Conservation (phyloP, 2,797 vertebrate species). For the Calcarius lapponicus region DNA sequence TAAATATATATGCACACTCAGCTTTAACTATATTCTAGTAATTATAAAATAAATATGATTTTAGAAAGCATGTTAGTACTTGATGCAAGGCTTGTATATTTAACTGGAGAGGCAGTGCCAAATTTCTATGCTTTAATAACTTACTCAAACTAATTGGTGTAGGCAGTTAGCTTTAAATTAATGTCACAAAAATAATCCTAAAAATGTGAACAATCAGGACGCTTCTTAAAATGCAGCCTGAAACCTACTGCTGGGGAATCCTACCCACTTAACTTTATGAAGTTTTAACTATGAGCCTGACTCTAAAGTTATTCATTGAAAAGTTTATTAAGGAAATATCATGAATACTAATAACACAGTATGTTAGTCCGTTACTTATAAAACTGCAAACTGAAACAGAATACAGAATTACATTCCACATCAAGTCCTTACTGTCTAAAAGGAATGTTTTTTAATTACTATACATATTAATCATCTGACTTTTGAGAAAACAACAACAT, state of each 20-base stretch:
- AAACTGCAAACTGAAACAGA: constrained; percentile 20
- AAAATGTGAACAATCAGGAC: constrained; percentile 41
- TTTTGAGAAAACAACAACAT: background rate
- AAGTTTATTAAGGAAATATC: constrained; percentile 55
- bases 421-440: background rate
- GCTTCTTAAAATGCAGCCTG: constrained; percentile 42
- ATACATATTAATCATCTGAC: background rate
- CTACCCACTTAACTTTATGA: constrained; percentile 41
- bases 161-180: constrained; percentile 50
- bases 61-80: background rate
- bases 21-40: background rate
- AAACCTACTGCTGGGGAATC: constrained; percentile 45
- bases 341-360: constrained; percentile 36
- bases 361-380: constrained; percentile 6
- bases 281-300: constrained; percentile 44
- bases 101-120: constrained; percentile 6
- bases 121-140: constrained; percentile 46
- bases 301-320: constrained; percentile 40
- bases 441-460: background rate
- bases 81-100: background rate
- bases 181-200: constrained; percentile 40
- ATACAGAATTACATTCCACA: background rate
- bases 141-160: constrained; percentile 39
- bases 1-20: background rate
- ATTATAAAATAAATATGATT: constrained; percentile 16